Conservation (phyloP, 2,797 vertebrate species). For the Lacerta agilis region DNA sequence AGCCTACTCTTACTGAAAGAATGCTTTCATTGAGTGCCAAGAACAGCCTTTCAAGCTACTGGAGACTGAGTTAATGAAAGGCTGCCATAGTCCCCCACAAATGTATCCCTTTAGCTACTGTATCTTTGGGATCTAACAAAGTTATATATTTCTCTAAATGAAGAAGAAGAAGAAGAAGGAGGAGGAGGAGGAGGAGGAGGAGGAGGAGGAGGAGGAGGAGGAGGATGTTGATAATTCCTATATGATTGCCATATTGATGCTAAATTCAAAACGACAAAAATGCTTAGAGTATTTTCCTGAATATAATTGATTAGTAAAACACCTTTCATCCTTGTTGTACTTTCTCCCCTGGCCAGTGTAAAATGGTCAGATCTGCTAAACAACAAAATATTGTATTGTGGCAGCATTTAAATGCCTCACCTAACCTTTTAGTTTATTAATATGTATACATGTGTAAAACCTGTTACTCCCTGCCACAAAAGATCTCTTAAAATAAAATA, state of each 20-base stretch:
- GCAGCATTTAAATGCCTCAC: not conserved
- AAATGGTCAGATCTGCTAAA: not conserved
- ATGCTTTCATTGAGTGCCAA: constrained; percentile 18
- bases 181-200: too few relatives aligned
- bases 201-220: too few relatives aligned
- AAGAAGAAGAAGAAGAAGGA: too few relatives aligned
- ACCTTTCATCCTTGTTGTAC: not conserved
- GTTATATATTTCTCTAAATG: not conserved
- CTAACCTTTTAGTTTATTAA: not conserved
- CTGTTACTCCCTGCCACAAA: not conserved
- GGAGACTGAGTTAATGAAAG: constrained; percentile 22
- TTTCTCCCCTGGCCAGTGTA: not conserved
- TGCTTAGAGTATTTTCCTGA: not conserved
- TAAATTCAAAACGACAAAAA: not conserved
- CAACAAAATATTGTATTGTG: not conserved
- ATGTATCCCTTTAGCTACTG: not conserved
- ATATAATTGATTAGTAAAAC: constrained; percentile 6
- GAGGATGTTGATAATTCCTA: not conserved
- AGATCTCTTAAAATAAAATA: not conserved
- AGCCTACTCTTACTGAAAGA: constrained; percentile 23
- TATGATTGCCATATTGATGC: not conserved
- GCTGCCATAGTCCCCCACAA: constrained; percentile 1
- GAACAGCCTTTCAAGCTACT: constrained; percentile 17
- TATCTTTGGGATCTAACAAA: not conserved
- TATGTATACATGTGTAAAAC: not conserved